Conservation (phyloP, 1,140 invertebrate genomes). For the Drosophila sproati region DNA sequence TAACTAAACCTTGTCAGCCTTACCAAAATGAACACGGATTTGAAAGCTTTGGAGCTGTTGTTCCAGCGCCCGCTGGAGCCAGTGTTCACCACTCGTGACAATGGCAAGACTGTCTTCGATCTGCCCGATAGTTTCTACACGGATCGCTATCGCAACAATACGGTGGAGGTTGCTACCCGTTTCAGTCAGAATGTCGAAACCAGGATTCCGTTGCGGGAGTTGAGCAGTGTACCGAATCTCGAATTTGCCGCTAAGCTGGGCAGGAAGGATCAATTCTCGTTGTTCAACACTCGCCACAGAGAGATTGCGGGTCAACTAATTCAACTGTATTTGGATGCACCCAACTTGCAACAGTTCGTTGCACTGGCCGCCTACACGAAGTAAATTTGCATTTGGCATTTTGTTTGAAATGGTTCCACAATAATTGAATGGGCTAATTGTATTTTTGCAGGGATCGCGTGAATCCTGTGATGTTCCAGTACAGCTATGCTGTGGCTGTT, state of each 20-base stretch:
- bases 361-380: conserved; percentile 71
- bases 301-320: conserved; percentile 86
- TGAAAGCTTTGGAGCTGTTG: conserved; percentile 85
- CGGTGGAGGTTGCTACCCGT: conserved; percentile 85
- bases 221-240: conserved; percentile 78
- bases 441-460: conserved; percentile 78
- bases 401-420: neutral
- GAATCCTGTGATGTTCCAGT: conserved; percentile 85
- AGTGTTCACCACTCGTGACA: conserved; percentile 87
- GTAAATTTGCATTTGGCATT: conserved; percentile 47
- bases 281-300: conserved; percentile 86
- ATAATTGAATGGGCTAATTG: no score
- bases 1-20: no score
- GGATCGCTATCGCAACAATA: conserved; percentile 71
- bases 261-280: conserved; percentile 85
- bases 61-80: conserved; percentile 88
- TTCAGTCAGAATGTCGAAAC: conserved; percentile 85
- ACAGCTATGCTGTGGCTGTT: conserved; percentile 79
- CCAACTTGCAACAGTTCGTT: conserved; percentile 69
- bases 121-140: conserved; percentile 86
- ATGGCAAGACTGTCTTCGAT: conserved; percentile 86
- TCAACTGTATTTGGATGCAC: conserved; percentile 84
- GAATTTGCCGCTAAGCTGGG: conserved; percentile 57
- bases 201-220: conserved; percentile 85
- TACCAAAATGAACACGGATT: conserved; percentile 56